Evolutionary conservation across 2,797 vertebrate genomes (phyloP).

Genomic region (Tokudaia muenninki): DNA sequence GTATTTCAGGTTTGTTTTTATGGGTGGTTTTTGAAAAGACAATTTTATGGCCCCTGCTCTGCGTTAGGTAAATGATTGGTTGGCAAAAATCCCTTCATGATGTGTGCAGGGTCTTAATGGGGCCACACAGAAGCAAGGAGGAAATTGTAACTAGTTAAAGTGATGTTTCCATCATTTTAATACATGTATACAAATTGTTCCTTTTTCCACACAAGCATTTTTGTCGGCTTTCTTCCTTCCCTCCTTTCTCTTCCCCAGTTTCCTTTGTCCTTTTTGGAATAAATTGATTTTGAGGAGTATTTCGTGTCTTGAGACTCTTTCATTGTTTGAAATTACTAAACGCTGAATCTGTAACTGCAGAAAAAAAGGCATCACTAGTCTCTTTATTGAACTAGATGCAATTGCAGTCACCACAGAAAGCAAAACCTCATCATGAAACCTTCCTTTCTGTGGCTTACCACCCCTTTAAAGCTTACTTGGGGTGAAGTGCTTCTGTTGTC

Average conservation of each 20-base stretch:
- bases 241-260: not conserved
- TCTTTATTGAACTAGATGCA: not conserved
- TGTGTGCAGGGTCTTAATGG: slow-evolving; percentile 55
- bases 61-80: slow-evolving; percentile 58
- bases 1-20: slow-evolving; percentile 82
- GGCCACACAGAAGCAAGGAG: slow-evolving; percentile 40
- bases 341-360: not conserved
- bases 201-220: not conserved
- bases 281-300: not conserved
- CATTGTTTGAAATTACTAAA: not conserved
- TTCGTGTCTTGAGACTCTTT: not conserved
- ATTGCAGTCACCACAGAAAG: not conserved
- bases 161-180: not conserved
- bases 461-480: slow-evolving; percentile 9
- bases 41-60: slow-evolving; percentile 78
- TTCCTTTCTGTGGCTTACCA: not conserved
- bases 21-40: slow-evolving; percentile 69
- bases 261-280: not conserved
- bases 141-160: slow-evolving; percentile 7
- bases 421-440: not conserved
- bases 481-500: not conserved
- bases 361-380: not conserved
- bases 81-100: slow-evolving; percentile 59
- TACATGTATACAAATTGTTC: not conserved
- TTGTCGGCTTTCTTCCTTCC: not conserved